phyloP scores from a whole-genome alignment of 2,888 invertebrate genomes.

The Amorpha juglandis region DNA sequence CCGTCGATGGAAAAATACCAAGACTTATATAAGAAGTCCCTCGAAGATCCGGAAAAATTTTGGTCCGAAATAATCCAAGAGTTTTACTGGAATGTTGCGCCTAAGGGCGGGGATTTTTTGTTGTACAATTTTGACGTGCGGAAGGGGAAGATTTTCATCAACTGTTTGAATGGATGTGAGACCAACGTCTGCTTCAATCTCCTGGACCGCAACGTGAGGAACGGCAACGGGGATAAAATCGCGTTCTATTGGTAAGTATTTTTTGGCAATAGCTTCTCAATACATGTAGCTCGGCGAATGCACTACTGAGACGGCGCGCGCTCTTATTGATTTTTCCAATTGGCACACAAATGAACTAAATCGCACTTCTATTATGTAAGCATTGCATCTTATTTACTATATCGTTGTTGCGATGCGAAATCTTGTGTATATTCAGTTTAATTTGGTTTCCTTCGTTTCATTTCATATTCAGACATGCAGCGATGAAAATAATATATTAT shows the following conservation, averaged over 20 bases:
- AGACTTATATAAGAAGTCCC: slow-evolving; percentile 92
- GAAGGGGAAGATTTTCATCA: slow-evolving; percentile 95
- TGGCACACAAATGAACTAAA: slow-evolving; percentile 27
- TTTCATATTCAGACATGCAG: no score
- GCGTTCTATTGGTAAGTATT: slow-evolving; percentile 96
- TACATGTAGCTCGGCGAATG: slow-evolving; percentile 75
- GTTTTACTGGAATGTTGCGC: slow-evolving; percentile 95
- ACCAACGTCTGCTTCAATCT: slow-evolving; percentile 98
- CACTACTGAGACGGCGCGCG: slow-evolving; percentile 69
- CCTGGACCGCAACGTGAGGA: slow-evolving; percentile 95
- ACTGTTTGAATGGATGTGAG: slow-evolving; percentile 97
- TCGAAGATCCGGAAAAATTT: slow-evolving; percentile 95
- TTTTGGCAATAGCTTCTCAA: slow-evolving; percentile 46
- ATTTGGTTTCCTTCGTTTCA: not conserved
- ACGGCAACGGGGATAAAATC: slow-evolving; percentile 94
- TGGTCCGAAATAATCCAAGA: slow-evolving; percentile 97
- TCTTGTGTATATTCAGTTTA: not conserved
- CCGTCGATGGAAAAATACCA: slow-evolving; percentile 88
- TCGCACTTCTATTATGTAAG: slow-evolving; percentile 28
- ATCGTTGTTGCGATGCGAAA: slow-evolving; percentile 20
- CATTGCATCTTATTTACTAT: slow-evolving; percentile 22
- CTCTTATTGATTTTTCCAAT: slow-evolving; percentile 69
- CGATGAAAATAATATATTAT: no score
- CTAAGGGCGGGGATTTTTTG: slow-evolving; percentile 90
- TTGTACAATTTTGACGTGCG: slow-evolving; percentile 95